These are phyloP conservation scores for Dasyprocta punctata DNA, from an alignment of 2,113 vertebrate species.

Conservation along the genomic window DNA sequence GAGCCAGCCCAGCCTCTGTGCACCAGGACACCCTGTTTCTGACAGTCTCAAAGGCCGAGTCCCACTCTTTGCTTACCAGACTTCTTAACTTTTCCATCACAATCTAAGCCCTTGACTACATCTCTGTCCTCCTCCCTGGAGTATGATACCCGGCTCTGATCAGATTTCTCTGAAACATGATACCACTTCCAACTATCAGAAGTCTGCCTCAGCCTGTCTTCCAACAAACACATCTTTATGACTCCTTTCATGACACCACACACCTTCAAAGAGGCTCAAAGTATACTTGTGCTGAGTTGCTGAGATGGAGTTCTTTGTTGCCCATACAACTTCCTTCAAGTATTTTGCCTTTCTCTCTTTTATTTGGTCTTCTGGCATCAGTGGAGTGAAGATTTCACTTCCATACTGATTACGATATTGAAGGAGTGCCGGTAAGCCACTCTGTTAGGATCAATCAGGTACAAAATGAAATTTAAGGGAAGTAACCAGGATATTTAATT, in stretches of 20 bases:
- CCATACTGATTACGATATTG: not conserved
- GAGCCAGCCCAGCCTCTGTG: not conserved
- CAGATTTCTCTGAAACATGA: not conserved
- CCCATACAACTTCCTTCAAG: not conserved
- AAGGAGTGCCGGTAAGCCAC: not conserved
- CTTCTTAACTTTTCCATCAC: not conserved
- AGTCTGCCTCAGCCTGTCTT: not conserved
- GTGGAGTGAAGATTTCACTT: not conserved
- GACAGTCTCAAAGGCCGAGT: not conserved
- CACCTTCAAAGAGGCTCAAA: not conserved
- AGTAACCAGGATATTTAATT: not conserved
- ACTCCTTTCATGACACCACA: not conserved
- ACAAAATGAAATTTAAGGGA: constrained; percentile 51
- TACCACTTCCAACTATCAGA: not conserved
- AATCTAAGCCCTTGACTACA: not conserved
- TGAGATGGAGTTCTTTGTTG: not conserved
- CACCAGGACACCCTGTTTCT: not conserved
- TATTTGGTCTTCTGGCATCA: not conserved
- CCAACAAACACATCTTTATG: not conserved
- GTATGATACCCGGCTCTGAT: not conserved
- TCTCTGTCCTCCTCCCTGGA: not conserved
- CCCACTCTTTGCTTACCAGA: not conserved
- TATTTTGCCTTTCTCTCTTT: not conserved
- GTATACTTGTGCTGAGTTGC: not conserved
- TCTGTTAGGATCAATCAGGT: not conserved